Evolutionary conservation across 2,113 vertebrate species (phyloP).

Genomic region (Stegostoma tigrinum): DNA sequence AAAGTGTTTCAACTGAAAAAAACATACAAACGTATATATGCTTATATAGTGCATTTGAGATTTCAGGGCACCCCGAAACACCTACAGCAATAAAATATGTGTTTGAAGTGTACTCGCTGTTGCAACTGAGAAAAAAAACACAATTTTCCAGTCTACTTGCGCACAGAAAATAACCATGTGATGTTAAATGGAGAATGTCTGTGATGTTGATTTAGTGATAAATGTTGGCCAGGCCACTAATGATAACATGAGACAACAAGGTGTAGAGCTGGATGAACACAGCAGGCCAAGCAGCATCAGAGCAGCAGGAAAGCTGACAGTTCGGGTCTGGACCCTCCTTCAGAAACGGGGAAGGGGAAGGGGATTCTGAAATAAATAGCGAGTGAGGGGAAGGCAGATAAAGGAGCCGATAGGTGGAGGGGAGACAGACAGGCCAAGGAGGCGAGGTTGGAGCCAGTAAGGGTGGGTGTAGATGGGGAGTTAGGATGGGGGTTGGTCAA

Average conservation of each 20-base stretch:
- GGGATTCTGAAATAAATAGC: too few relatives aligned
- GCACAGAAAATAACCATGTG: background rate
- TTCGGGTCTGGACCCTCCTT: too few relatives aligned
- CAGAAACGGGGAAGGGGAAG: too few relatives aligned
- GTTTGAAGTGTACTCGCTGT: background rate
- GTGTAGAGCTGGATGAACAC: too few relatives aligned
- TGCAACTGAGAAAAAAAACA: background rate
- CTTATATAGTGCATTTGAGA: background rate
- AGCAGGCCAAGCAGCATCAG: too few relatives aligned
- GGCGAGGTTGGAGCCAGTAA: too few relatives aligned
- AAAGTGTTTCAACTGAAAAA: background rate
- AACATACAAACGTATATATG: background rate
- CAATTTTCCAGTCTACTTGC: background rate
- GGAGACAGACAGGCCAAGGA: too few relatives aligned
- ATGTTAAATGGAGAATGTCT: background rate
- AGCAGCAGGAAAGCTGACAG: too few relatives aligned
- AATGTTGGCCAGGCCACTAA: background rate
- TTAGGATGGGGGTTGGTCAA: too few relatives aligned
- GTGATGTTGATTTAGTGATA: background rate
- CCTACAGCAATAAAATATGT: background rate
- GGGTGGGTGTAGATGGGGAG: too few relatives aligned
- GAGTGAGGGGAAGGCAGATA: too few relatives aligned
- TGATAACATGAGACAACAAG: background rate
- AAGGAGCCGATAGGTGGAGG: too few relatives aligned
- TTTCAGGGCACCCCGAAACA: background rate